A percentile compares a stretch with the other conserved stretches of the same genome.
These are phyloP conservation scores for Corythaixoides concolor DNA, from an alignment of 2,113 vertebrate genomes.

Conservation along the genomic window DNA sequence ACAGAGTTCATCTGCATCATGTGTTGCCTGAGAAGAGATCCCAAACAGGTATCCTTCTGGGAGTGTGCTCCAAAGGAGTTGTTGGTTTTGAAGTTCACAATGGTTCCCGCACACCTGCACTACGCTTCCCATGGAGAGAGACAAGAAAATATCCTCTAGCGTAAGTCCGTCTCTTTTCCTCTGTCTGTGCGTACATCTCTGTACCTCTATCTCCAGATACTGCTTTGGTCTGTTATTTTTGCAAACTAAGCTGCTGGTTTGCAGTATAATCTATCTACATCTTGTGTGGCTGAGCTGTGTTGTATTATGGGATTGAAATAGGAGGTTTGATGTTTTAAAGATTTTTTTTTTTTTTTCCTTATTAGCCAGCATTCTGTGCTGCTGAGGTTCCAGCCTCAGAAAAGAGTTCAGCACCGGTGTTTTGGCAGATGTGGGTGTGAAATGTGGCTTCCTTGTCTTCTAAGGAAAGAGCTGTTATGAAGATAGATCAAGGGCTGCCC, in stretches of 20 bases:
- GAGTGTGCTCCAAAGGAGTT: conserved; percentile 91
- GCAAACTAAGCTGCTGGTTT: background rate
- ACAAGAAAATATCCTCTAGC: conserved; percentile 96
- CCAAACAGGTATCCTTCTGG: conserved; percentile 91
- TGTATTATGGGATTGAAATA: background rate
- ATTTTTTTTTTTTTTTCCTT: background rate
- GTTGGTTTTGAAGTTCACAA: conserved; percentile 94
- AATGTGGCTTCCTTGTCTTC: background rate
- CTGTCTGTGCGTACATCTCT: background rate
- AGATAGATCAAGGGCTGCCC: background rate
- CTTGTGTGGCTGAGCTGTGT: background rate
- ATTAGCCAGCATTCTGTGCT: background rate
- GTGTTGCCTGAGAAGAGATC: conserved; percentile 95
- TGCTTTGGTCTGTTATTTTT: background rate
- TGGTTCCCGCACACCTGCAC: conserved; percentile 85
- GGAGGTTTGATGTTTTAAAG: background rate
- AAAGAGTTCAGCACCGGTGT: background rate
- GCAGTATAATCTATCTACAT: background rate
- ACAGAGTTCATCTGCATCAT: conserved; percentile 93
- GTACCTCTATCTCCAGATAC: background rate
- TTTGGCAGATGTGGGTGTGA: background rate
- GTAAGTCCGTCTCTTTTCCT: conserved; percentile 73
- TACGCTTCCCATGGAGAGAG: conserved; percentile 97
- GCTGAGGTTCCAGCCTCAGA: background rate
- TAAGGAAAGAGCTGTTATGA: background rate